Evolutionary conservation across 2,888 invertebrate species (phyloP).

Genomic region (Oxycera nigricornis): DNA sequence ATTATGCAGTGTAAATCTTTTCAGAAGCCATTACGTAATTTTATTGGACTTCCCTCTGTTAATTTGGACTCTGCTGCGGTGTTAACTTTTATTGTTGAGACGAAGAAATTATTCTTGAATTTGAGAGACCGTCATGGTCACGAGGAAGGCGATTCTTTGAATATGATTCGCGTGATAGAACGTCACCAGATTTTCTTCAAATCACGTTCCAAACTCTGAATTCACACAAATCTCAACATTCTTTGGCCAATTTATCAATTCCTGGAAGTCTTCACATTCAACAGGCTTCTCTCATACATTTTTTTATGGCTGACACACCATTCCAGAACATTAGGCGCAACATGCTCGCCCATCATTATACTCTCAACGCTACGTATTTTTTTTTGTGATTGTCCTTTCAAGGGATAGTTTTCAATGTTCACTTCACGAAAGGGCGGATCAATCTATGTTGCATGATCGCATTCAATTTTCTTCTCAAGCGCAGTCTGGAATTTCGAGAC

Average conservation of each 20-base stretch:
- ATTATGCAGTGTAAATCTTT: no score
- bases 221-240: no score
- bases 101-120: no score
- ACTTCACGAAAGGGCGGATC: not conserved
- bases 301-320: not conserved
- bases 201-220: no score
- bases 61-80: no score
- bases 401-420: conserved; percentile 2
- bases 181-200: no score
- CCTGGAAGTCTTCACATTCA: conserved; percentile 3
- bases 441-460: conserved; percentile 18
- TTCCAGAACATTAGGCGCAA: not conserved
- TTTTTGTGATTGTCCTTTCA: not conserved
- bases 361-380: not conserved
- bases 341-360: not conserved
- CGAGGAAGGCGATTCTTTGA: no score
- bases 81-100: no score
- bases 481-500: not conserved
- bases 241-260: not conserved
- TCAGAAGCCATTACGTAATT: no score
- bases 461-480: conserved; percentile 25
- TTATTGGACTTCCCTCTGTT: not conserved
- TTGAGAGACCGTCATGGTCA: no score
- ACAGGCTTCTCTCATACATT: not conserved
- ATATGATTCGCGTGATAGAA: no score